Conservation (phyloP, 2,797 vertebrate genomes). For the Argya squamiceps region DNA sequence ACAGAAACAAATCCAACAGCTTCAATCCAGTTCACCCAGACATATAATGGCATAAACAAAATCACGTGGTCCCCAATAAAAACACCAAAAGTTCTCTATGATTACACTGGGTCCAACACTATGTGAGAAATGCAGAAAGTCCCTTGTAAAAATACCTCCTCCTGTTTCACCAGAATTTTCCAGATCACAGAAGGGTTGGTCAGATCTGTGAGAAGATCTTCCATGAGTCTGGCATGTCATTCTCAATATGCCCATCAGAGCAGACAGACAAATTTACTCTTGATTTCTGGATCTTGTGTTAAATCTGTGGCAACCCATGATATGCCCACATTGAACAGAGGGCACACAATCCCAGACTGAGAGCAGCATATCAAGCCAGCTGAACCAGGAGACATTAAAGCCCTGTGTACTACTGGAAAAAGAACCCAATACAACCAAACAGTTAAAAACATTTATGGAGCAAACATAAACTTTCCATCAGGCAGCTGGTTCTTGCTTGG, state of each 20-base stretch:
- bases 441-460: conserved; percentile 39
- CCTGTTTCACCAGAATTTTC: background rate
- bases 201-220: background rate
- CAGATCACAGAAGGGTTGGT: background rate
- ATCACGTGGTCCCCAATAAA: fast-evolving
- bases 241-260: background rate
- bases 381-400: background rate
- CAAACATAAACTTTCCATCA: conserved; percentile 39
- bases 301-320: background rate
- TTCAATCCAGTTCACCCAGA: background rate
- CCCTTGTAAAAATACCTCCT: background rate
- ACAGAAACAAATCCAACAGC: background rate
- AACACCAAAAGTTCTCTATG: background rate
- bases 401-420: background rate
- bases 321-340: background rate
- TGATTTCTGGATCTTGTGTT: background rate
- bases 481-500: conserved; percentile 38
- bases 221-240: background rate
- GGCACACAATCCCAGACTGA: background rate
- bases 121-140: background rate
- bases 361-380: background rate
- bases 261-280: background rate
- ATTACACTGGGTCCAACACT: background rate
- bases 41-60: background rate
- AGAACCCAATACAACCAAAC: background rate